Evolutionary conservation across 2,113 vertebrate genomes (phyloP), one percentile per base, ranked within the genome.

Genomic region (Mohoua ochrocephala): DNA sequence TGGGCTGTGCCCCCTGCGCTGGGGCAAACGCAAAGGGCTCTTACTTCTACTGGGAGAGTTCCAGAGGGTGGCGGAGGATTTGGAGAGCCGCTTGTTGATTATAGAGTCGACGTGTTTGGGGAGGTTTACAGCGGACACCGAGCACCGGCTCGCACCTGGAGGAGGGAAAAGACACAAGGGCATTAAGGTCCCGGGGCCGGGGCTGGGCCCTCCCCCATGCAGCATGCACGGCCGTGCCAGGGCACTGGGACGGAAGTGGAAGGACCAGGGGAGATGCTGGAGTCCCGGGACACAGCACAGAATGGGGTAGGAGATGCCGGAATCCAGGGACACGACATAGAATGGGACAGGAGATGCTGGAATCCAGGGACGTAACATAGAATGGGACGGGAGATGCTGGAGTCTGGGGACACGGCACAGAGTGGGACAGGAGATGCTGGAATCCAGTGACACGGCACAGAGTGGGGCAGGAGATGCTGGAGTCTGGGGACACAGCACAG

Each of bases 21-120:
- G 89, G 81, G 95, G 95, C 84, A 91, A 87, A 95, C 41, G 60
- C 93, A 96, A 92, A 96, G 98, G 97, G 97, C 98, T 97, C 99
- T 99, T 99, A 99, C 99, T 99, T 99, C 99, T 99, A 99, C 98
- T 99, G 98, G 99, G 99, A 95, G 99, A 99, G 98, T 99, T 99
- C 99, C 99, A 99, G 97, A 99, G 99, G 89, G 99, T 99, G 98
- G 99, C 99, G 16, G 99, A 99, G 98, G 99, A 99, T 98, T 99
- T 99, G 99, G 99, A 99, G 98, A 99, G 99, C 96, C 99, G 98
- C 98, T 99, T 99, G 99, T 99, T 99, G 99, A 99, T 98, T 98
- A 99, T 99, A 98, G 99, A 99, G 98, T 99, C 99, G 99, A 99
- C 99, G 91, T 99, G 99, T 99, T 99, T 99, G 98, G 99, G 99